Conservation (phyloP, 2,888 invertebrate genomes). For the Euproctis similis region DNA sequence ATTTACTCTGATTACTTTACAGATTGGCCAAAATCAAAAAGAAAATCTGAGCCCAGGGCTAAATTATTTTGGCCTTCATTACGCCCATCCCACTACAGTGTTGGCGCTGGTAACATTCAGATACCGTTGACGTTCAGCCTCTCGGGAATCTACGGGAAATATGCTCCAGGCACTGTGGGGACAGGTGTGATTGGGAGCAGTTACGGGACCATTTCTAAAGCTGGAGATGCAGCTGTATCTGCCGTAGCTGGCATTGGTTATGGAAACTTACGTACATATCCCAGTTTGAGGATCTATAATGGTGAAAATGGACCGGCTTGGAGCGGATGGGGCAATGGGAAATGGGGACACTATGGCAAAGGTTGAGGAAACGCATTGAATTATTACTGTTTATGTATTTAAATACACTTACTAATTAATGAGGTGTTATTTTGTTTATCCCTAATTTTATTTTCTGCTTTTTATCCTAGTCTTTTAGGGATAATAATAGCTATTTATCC, state of each 20-base stretch:
- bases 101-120: slow-evolving; percentile 35
- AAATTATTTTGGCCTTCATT: slow-evolving; percentile 56
- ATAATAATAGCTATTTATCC: too few species aligned
- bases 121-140: slow-evolving; percentile 59
- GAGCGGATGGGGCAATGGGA: slow-evolving; percentile 68
- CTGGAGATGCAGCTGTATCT: slow-evolving; percentile 32
- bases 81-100: slow-evolving; percentile 26
- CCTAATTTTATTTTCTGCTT: too few species aligned
- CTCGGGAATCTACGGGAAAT: slow-evolving; percentile 52
- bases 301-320: slow-evolving; percentile 67
- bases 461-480: too few species aligned
- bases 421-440: too few species aligned
- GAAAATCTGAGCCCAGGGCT: slow-evolving; percentile 20
- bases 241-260: slow-evolving; percentile 65
- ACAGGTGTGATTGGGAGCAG: slow-evolving; percentile 35
- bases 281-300: slow-evolving; percentile 80
- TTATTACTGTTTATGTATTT: too few species aligned
- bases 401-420: too few species aligned
- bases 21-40: slow-evolving; percentile 9
- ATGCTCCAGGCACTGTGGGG: slow-evolving; percentile 24
- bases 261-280: slow-evolving; percentile 79
- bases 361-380: slow-evolving; percentile 32
- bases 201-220: slow-evolving; percentile 37
- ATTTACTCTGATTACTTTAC: slow-evolving; percentile 2
- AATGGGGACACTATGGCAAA: slow-evolving; percentile 69